These are phyloP conservation scores for Dryoscopus gambensis DNA, from an alignment of 2,113 vertebrate species.

Conservation along the genomic window DNA sequence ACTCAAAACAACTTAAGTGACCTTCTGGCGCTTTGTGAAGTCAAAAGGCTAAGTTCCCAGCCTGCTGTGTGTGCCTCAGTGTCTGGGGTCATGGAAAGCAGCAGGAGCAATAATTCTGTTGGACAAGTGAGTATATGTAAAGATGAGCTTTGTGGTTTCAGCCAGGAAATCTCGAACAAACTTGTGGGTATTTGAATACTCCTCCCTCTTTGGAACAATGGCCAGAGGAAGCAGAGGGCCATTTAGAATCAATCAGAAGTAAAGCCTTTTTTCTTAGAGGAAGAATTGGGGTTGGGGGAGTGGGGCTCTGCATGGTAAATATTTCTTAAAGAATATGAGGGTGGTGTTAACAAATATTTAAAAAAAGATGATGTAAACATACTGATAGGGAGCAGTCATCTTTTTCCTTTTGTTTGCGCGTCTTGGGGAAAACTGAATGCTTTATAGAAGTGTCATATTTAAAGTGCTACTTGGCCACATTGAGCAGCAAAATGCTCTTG, in stretches of 20 bases:
- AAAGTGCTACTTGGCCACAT: not conserved
- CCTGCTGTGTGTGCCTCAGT: not conserved
- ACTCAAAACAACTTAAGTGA: not conserved
- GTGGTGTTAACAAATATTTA: not conserved
- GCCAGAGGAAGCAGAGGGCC: constrained; percentile 30
- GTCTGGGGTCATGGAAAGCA: not conserved
- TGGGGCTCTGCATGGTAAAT: not conserved
- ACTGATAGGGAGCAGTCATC: not conserved
- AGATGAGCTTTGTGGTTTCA: constrained; percentile 43
- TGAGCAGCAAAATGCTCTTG: not conserved
- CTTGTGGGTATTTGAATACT: constrained; percentile 16
- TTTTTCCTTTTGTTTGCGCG: fast-evolving
- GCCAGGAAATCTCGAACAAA: constrained; percentile 29
- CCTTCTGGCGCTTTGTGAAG: not conserved
- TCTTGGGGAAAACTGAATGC: not conserved
- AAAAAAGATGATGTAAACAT: not conserved
- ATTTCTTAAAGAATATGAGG: not conserved
- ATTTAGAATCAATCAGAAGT: constrained; percentile 38
- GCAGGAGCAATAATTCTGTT: constrained; percentile 15
- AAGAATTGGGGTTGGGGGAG: constrained; percentile 21
- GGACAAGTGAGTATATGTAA: not conserved
- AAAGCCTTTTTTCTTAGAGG: constrained; percentile 30
- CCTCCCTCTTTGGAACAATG: constrained; percentile 47
- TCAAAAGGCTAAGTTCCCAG: constrained; percentile 4
- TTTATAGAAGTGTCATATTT: not conserved